Evolutionary conservation across 2,888 invertebrate species (phyloP).

Genomic region (Notodonta dromedarius): DNA sequence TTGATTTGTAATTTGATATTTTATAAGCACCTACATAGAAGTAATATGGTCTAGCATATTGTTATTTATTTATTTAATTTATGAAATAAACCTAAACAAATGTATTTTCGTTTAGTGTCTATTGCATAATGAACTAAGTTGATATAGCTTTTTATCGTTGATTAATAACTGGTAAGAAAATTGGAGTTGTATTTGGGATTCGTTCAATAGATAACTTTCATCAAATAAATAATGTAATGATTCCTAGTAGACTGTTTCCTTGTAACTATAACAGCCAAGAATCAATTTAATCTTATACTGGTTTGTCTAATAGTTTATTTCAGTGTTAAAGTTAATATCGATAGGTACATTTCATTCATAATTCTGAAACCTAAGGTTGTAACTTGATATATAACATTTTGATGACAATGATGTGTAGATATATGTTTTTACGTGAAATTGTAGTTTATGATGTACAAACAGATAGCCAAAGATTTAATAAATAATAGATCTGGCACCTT

Average conservation of each 20-base stretch:
- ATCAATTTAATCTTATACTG: conserved; percentile 21
- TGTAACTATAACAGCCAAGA: not conserved
- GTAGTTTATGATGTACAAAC: conserved; percentile 80
- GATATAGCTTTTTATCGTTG: not conserved
- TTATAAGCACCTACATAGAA: not conserved
- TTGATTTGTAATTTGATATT: conserved; percentile 12
- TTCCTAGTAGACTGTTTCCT: not conserved
- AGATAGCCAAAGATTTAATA: conserved; percentile 73
- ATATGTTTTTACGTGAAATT: conserved; percentile 80
- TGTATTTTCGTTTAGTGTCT: not conserved
- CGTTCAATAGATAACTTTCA: conserved; percentile 2
- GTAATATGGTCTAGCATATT: not conserved
- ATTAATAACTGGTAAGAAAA: not conserved
- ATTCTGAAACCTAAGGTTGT: conserved; percentile 81
- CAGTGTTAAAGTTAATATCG: conserved; percentile 38
- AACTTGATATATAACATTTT: conserved; percentile 77
- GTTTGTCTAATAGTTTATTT: conserved; percentile 41
- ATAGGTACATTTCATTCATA: conserved; percentile 57
- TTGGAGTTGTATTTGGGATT: not conserved
- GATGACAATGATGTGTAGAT: conserved; percentile 72
- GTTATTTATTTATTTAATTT: not conserved
- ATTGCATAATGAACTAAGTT: too few species aligned
- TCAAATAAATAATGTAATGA: not conserved
- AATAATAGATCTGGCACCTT: conserved; percentile 67
- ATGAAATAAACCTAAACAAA: not conserved